Percentiles rank a stretch among this genome's conserved stretches.
Conservation (phyloP, 2,888 invertebrate genomes). For the Lissocephala sabroskyi region DNA sequence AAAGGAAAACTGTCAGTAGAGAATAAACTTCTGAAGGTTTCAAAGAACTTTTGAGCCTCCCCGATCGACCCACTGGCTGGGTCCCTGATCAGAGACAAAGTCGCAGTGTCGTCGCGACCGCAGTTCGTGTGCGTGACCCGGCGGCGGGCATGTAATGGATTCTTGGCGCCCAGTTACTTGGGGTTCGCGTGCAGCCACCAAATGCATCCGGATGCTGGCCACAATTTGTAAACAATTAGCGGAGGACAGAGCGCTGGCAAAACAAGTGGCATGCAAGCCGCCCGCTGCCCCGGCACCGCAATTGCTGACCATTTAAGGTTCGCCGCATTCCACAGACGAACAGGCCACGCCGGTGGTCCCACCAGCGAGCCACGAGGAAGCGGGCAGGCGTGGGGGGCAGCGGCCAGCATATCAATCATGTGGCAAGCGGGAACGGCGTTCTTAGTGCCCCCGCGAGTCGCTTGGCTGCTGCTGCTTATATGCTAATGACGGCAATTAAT, state of each 20-base stretch:
- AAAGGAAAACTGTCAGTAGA: too few relatives aligned
- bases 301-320: slow-evolving; percentile 37
- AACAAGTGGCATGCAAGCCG: slow-evolving; percentile 19
- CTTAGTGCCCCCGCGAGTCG: not conserved
- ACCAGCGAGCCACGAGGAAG: not conserved
- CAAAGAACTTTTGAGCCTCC: too few relatives aligned
- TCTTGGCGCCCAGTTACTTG: not conserved
- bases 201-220: slow-evolving; percentile 15
- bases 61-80: too few relatives aligned
- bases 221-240: slow-evolving; percentile 63
- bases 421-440: slow-evolving; percentile 1
- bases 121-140: not conserved
- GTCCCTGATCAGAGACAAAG: too few relatives aligned
- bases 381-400: slow-evolving; percentile 9
- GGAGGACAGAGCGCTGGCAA: slow-evolving; percentile 9
- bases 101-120: too few relatives aligned
- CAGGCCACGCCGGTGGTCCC: slow-evolving; percentile 38
- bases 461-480: slow-evolving; percentile 29
- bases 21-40: too few relatives aligned
- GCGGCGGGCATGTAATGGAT: not conserved
- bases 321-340: slow-evolving; percentile 20
- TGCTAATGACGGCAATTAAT: slow-evolving; percentile 64
- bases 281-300: not conserved
- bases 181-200: not conserved
- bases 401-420: slow-evolving; percentile 45